Base-by-base conservation (phyloP, 2,888 invertebrate species). In the Euzetes globulus region DNA sequence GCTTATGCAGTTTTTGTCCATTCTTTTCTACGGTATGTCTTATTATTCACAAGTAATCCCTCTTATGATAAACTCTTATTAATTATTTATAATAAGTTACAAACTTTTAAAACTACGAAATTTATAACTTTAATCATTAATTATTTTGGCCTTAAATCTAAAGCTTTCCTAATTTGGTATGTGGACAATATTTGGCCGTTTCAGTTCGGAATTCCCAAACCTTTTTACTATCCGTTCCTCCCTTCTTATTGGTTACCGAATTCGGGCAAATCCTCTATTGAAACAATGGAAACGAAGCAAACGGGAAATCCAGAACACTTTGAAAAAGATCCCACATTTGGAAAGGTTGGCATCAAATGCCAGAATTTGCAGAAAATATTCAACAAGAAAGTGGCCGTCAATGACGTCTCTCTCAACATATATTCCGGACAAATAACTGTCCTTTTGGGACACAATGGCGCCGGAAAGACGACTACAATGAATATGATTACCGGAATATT, bases 131-230 rank as follows among this genome's bases (percentile, higher is more conserved):
- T n/a, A n/a, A n/a, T n/a, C n/a, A n/a, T n/a, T n/a, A n/a, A n/a
- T n/a, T n/a, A n/a, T n/a, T n/a, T n/a, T n/a, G n/a, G n/a, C n/a
- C n/a, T n/a, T n/a, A n/a, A n/a, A n/a, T n/a, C n/a, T n/a, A n/a
- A n/a, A n/a, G n/a, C n/a, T n/a, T n/a, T 89, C 2, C 82, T 94
- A 50, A 89, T 94, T 0, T 84, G 94, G 78, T 96, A 95, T 81
- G 83, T 94, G 37, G 94, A 95, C 82, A 90, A 90, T 78, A 87
- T 96, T 13, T 86, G 88, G 77, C 95, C 95, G 0, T 94, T 94
- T 13, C 89, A 90, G 17, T 92, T 87, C 82, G 94, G 94, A 4
- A 88, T 94, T 0, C 89, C 91, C 0, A 87, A 88, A 77, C 88
- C 88, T 33, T 94, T 91, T 88, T 88, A 93, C 80, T 95, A 92